phyloP scores from a whole-genome alignment of 2,113 vertebrate genomes.

The Cephalopholis sonnerati region DNA sequence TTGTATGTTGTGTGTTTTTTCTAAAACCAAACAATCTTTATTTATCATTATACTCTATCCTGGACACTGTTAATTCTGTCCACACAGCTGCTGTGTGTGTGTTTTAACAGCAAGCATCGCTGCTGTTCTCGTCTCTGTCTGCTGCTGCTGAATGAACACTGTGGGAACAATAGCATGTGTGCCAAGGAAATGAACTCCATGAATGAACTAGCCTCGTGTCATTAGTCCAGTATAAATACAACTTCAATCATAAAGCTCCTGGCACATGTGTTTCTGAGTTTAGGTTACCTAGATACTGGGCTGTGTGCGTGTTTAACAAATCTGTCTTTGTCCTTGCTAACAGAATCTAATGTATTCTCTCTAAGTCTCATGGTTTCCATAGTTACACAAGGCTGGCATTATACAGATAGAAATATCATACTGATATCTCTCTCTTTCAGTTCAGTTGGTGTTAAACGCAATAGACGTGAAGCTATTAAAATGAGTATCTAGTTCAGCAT shows the following conservation, averaged over 20 bases:
- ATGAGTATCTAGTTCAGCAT: background rate
- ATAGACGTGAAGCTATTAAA: background rate
- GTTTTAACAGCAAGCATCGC: background rate
- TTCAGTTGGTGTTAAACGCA: background rate
- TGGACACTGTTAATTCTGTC: background rate
- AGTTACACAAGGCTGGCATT: background rate
- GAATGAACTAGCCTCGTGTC: background rate
- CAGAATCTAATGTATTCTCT: background rate
- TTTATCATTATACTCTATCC: background rate
- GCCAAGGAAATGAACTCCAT: background rate
- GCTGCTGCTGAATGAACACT: constrained; percentile 12
- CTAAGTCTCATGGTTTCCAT: constrained; percentile 10
- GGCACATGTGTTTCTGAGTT: constrained; percentile 1
- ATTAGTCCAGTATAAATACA: constrained; percentile 19
- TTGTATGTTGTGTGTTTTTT: background rate
- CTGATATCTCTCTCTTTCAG: background rate
- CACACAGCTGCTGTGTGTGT: constrained; percentile 31
- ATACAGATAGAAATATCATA: background rate
- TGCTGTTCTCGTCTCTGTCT: background rate
- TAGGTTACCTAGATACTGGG: constrained; percentile 28
- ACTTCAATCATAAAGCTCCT: background rate
- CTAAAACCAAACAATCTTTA: background rate
- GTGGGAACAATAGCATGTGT: background rate
- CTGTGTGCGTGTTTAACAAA: constrained; percentile 16
- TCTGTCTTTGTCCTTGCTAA: constrained; percentile 1